Evolutionary conservation across 1,140 invertebrate genomes (phyloP).

Genomic region (Mizuhopecten yessoensis): DNA sequence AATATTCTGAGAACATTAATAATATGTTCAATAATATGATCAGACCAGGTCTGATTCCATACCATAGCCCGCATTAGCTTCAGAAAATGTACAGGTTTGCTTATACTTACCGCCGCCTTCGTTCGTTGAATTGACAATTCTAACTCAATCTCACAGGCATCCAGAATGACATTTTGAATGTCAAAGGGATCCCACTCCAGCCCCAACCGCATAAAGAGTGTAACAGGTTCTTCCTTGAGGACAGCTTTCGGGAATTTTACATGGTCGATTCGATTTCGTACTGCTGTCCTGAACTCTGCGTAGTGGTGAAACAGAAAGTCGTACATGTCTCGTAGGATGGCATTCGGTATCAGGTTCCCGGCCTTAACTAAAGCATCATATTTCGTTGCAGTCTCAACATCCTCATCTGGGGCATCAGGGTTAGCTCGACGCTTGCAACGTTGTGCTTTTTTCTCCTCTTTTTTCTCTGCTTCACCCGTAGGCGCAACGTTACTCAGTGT

Average conservation of each 20-base stretch:
- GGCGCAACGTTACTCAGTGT: not conserved
- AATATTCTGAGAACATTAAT: no score
- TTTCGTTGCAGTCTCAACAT: not conserved
- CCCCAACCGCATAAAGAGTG: slow-evolving; percentile 43
- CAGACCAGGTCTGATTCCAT: no score
- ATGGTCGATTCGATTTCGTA: slow-evolving; percentile 42
- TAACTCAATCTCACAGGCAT: slow-evolving; percentile 51
- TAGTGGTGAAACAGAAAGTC: slow-evolving; percentile 23
- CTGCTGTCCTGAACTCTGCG: slow-evolving; percentile 51
- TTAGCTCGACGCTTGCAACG: slow-evolving; percentile 43
- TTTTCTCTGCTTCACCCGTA: slow-evolving; percentile 26
- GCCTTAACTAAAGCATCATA: not conserved
- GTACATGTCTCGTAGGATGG: not conserved
- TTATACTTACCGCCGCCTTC: slow-evolving; percentile 54
- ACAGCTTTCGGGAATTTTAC: slow-evolving; percentile 53
- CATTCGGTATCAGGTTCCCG: not conserved
- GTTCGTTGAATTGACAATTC: slow-evolving; percentile 39
- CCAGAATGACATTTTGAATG: slow-evolving; percentile 56
- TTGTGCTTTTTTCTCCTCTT: slow-evolving; percentile 24
- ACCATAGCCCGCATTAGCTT: no score
- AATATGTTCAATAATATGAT: no score
- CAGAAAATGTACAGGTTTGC: no score
- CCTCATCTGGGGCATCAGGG: not conserved
- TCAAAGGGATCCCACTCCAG: slow-evolving; percentile 64
- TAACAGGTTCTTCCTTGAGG: slow-evolving; percentile 17